phyloP scores from a whole-genome alignment of 2,888 invertebrate genomes.

The Capitulum mitella region DNA sequence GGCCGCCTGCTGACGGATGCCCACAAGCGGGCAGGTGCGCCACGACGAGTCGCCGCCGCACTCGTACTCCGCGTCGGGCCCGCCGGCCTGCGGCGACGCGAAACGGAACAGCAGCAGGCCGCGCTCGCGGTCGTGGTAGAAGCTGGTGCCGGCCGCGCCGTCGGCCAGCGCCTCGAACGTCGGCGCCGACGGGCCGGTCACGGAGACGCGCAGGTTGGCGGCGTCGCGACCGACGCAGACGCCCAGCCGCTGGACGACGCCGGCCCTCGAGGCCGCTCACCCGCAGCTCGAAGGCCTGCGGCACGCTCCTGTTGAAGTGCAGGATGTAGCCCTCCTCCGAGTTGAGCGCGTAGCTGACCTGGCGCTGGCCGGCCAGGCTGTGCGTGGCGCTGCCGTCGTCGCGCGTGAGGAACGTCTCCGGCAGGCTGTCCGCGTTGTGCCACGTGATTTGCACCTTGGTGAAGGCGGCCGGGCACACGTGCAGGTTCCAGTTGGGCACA shows the following conservation, averaged over 20 bases:
- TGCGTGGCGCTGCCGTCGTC: background rate
- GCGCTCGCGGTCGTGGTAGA: no score
- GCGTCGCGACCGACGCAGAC: conserved; percentile 7
- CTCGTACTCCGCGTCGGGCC: no score
- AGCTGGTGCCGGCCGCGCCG: no score
- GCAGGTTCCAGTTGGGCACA: background rate
- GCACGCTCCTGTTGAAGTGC: conserved; percentile 21
- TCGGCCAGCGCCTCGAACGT: no score
- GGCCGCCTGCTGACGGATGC: no score
- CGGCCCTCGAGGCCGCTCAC: background rate
- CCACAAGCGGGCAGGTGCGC: no score
- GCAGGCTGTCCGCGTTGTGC: background rate
- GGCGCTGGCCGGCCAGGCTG: no score
- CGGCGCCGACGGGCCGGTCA: no score
- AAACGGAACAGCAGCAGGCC: no score
- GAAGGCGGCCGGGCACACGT: background rate
- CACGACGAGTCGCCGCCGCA: no score
- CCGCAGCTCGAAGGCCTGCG: background rate
- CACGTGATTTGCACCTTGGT: background rate
- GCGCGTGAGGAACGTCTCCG: background rate
- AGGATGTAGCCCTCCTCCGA: background rate
- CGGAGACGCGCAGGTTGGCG: no score
- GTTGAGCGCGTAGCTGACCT: conserved; percentile 2
- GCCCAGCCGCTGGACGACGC: background rate
- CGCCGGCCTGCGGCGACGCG: no score